Conservation (phyloP, 2,888 invertebrate species). For the Lepetodrilus schrolli region DNA sequence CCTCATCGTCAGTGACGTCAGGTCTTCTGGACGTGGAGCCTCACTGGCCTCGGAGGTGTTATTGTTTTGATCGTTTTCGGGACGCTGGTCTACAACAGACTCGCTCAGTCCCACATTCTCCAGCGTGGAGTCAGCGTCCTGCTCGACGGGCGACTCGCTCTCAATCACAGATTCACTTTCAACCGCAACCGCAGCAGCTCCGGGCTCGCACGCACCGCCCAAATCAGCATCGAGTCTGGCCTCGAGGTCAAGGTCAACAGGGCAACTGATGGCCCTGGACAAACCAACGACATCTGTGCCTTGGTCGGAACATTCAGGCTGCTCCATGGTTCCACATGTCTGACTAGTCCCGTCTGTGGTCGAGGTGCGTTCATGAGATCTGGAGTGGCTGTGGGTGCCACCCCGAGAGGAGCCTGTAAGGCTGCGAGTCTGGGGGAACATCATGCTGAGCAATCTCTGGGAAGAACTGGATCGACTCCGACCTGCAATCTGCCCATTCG, state of each 20-base stretch:
- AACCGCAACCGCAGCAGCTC: not conserved
- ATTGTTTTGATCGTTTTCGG: constrained; percentile 1
- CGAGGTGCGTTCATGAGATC: not conserved
- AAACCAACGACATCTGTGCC: constrained; percentile 44
- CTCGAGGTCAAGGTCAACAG: not conserved
- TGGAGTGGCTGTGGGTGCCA: not conserved
- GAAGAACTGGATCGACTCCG: not conserved
- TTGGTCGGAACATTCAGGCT: constrained; percentile 40
- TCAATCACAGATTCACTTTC: constrained; percentile 4
- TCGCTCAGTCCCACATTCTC: not conserved
- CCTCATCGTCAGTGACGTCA: constrained; percentile 18
- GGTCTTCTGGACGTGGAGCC: not conserved
- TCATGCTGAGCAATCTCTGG: not conserved
- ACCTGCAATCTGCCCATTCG: not conserved
- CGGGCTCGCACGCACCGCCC: not conserved
- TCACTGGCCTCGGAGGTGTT: not conserved
- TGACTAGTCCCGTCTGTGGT: constrained; percentile 43
- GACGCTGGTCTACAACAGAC: not conserved
- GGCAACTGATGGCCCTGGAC: not conserved
- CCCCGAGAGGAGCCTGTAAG: not conserved
- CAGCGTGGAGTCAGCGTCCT: not conserved
- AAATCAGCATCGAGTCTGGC: not conserved
- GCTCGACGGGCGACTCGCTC: not conserved
- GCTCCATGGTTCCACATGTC: constrained; percentile 40
- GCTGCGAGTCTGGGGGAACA: not conserved